Evolutionary conservation across 2,797 vertebrate species (phyloP).

Genomic region (Sebastes trivittatus): DNA sequence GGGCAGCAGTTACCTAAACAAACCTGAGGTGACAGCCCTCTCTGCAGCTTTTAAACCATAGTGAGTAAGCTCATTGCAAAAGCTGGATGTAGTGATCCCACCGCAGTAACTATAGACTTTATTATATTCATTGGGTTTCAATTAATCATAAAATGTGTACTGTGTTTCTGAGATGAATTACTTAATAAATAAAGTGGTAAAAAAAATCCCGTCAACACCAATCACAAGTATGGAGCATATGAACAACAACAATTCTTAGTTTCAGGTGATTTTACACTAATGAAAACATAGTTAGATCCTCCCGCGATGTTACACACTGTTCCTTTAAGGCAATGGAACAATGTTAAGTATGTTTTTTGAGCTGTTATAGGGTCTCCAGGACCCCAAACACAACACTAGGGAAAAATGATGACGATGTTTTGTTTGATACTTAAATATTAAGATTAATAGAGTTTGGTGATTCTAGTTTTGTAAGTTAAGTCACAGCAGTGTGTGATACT

Average conservation of each 20-base stretch:
- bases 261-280: too few species aligned
- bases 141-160: not conserved
- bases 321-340: not conserved
- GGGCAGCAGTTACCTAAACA: slow-evolving; percentile 41
- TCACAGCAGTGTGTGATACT: not conserved
- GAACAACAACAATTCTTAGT: not conserved
- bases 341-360: not conserved
- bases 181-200: not conserved
- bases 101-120: not conserved
- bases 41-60: slow-evolving; percentile 2
- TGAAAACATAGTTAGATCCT: too few species aligned
- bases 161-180: not conserved
- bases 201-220: not conserved
- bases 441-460: not conserved
- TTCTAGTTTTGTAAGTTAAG: not conserved
- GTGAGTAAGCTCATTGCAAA: not conserved
- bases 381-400: not conserved
- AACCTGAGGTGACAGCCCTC: slow-evolving; percentile 18
- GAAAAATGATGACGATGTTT: not conserved
- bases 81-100: not conserved
- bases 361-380: not conserved
- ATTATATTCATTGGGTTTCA: not conserved
- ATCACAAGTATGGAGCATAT: not conserved
- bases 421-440: not conserved
- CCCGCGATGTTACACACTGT: too few species aligned